Conservation (phyloP, 2,797 vertebrate species). For the Chaunax sp. region DNA sequence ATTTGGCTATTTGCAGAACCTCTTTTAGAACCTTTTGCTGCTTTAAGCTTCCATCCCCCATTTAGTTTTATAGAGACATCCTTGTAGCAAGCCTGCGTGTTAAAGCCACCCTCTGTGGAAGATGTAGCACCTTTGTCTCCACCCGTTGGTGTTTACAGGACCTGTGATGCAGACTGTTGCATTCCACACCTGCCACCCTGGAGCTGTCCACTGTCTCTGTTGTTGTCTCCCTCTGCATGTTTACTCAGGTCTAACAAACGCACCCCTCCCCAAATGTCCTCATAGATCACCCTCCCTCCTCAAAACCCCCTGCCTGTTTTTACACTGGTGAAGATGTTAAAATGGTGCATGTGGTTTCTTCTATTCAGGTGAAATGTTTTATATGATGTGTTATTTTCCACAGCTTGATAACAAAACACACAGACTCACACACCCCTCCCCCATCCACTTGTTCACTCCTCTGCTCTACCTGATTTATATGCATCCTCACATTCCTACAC, state of each 20-base stretch:
- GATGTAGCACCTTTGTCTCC: constrained; percentile 49
- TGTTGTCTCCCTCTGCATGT: constrained; percentile 66
- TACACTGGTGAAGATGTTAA: constrained; percentile 20
- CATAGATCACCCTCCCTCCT: constrained; percentile 28
- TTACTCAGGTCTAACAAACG: constrained; percentile 62
- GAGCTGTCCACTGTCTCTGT: constrained; percentile 65
- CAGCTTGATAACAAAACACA: constrained; percentile 38
- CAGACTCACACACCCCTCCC: constrained; percentile 4
- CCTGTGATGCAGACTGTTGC: constrained; percentile 51
- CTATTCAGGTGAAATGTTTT: constrained; percentile 37
- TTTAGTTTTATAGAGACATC: constrained; percentile 53
- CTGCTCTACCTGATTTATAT: constrained; percentile 58
- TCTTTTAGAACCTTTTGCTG: constrained; percentile 14
- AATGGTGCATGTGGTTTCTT: constrained; percentile 54
- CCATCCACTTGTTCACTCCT: constrained; percentile 6
- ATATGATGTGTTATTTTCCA: constrained; percentile 51
- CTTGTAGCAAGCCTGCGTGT: constrained; percentile 26
- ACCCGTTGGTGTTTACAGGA: constrained; percentile 50
- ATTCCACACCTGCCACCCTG: constrained; percentile 80
- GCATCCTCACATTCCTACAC: constrained; percentile 56
- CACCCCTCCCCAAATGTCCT: not conserved
- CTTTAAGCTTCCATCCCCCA: constrained; percentile 18
- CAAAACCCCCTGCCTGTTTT: constrained; percentile 52
- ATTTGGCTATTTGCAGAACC: not conserved
- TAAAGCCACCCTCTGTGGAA: constrained; percentile 44